These are phyloP conservation scores for Caenorhabditis uteleia DNA, from an alignment of 2,888 invertebrate genomes.

Conservation along the genomic window DNA sequence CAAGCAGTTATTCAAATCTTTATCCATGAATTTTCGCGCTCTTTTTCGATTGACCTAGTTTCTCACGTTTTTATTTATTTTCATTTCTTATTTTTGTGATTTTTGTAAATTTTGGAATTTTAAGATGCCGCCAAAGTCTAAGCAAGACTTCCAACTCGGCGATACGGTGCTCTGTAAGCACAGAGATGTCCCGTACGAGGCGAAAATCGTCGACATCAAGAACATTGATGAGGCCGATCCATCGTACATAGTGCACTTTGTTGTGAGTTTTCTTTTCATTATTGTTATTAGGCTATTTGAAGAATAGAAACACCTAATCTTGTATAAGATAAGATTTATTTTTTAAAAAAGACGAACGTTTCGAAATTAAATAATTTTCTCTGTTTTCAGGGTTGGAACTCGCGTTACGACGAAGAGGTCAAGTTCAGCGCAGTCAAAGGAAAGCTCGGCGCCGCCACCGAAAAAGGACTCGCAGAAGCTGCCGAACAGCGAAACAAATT, in stretches of 20 bases:
- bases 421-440: not conserved
- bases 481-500: conserved; percentile 4
- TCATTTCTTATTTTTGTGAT: not conserved
- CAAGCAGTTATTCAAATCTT: too few species aligned
- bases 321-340: not conserved
- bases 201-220: conserved; percentile 22
- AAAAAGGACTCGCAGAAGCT: not conserved
- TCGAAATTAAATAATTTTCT: not conserved
- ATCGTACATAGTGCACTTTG: conserved; percentile 29
- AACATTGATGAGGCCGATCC: not conserved
- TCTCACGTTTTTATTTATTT: not conserved
- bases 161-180: conserved; percentile 4
- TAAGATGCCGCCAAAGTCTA: conserved; percentile 1
- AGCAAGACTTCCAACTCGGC: conserved; percentile 1
- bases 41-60: not conserved
- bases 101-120: not conserved
- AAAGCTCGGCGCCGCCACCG: too few species aligned
- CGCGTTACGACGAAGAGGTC: conserved; percentile 33
- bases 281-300: not conserved
- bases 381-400: conserved; percentile 31
- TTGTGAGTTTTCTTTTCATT: conserved; percentile 1
- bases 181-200: conserved; percentile 10
- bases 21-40: too few species aligned
- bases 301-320: not conserved
- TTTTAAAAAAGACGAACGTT: not conserved